These are phyloP conservation scores for Coreius guichenoti DNA, from an alignment of 2,797 vertebrate species.

Conservation along the genomic window DNA sequence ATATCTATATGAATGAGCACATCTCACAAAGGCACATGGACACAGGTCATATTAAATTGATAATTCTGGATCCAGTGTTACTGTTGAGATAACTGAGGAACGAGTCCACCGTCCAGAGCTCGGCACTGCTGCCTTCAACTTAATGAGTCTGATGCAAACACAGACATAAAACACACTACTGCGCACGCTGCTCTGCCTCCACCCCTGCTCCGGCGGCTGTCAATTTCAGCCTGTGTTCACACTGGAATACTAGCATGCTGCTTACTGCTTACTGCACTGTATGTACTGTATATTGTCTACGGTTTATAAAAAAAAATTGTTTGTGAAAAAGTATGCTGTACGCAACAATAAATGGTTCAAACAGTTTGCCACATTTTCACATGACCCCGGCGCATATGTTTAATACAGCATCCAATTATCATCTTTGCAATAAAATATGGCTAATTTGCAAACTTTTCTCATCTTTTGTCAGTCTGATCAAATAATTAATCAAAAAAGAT, in stretches of 20 bases:
- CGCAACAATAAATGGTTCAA: neutral
- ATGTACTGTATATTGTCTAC: neutral
- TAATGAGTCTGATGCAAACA: conserved; percentile 38
- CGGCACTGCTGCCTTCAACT: conserved; percentile 26
- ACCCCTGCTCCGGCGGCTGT: conserved; percentile 9
- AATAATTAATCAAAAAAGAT: too few relatives aligned
- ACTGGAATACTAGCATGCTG: neutral
- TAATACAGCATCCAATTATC: neutral
- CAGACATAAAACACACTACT: conserved; percentile 37
- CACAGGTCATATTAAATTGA: conserved; percentile 28
- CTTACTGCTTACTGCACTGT: neutral
- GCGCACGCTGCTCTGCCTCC: neutral
- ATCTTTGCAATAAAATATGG: too few relatives aligned
- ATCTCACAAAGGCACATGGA: conserved; percentile 10
- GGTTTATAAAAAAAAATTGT: too few relatives aligned
- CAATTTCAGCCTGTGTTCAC: neutral
- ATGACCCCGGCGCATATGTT: neutral
- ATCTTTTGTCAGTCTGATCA: too few relatives aligned
- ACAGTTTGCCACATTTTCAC: neutral
- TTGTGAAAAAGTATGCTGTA: neutral
- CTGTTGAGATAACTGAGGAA: conserved; percentile 33
- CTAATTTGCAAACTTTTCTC: too few relatives aligned
- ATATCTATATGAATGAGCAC: neutral
- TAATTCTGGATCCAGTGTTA: conserved; percentile 18
- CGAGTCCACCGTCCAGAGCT: conserved; percentile 6